A percentile compares a stretch with the other conserved stretches of the same genome.
phyloP scores from a whole-genome alignment of 2,888 invertebrate species.

The Lagria hirta region DNA sequence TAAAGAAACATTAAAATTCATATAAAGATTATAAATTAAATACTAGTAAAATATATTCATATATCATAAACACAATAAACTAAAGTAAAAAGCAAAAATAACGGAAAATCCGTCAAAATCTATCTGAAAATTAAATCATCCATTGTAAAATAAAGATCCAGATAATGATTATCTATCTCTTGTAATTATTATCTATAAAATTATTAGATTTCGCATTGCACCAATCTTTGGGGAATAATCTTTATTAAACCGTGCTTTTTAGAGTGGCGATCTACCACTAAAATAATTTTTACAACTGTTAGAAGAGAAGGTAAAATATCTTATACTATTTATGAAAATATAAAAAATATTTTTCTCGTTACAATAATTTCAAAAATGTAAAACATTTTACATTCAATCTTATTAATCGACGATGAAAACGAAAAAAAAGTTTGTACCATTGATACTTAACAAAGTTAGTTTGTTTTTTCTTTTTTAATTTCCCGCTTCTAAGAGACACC shows the following conservation, averaged over 20 bases:
- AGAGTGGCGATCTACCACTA: conserved; percentile 18
- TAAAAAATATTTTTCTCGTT: conserved; percentile 34
- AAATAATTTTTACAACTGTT: conserved; percentile 25
- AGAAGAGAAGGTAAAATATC: conserved; percentile 29
- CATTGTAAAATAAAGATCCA: conserved; percentile 9
- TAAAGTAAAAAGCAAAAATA: too few species aligned
- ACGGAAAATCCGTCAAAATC: conserved; percentile 4
- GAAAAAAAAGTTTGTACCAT: conserved; percentile 36
- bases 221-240: conserved; percentile 38
- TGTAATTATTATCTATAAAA: too few species aligned
- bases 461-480: too few species aligned
- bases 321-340: conserved; percentile 38
- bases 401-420: conserved; percentile 26
- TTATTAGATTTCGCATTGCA: conserved; percentile 30
- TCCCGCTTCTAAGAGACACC: conserved; percentile 9
- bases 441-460: conserved; percentile 21
- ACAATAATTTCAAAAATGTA: conserved; percentile 15
- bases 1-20: too few species aligned
- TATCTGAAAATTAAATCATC: conserved; percentile 13
- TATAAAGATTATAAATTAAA: too few species aligned
- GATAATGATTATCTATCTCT: conserved; percentile 18
- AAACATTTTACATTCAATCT: conserved; percentile 13
- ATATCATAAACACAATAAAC: conserved; percentile 13
- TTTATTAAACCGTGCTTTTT: conserved; percentile 18
- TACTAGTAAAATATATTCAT: conserved; percentile 16